Percentiles rank a stretch among this genome's conserved stretches.
phyloP scores from a whole-genome alignment of 2,888 invertebrate genomes.

The Megastigmus dorsalis region DNA sequence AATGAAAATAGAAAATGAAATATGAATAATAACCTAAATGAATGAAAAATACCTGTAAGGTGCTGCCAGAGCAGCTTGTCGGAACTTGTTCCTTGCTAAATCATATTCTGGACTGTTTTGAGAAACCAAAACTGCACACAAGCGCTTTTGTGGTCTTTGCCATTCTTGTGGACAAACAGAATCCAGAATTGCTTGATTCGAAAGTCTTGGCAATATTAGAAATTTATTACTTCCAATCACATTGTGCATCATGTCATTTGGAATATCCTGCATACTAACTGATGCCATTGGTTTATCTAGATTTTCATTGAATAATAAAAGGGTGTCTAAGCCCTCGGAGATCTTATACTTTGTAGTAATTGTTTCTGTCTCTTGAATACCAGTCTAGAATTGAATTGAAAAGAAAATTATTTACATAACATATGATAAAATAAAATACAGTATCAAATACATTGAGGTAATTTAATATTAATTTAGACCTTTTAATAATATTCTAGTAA shows the following conservation, averaged over 20 bases:
- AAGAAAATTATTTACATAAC: conserved; percentile 15
- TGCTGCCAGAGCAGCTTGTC: conserved; percentile 82
- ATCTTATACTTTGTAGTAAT: conserved; percentile 84
- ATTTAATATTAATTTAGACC: too few species aligned
- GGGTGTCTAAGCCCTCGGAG: conserved; percentile 83
- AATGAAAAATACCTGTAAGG: conserved; percentile 75
- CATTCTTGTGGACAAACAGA: conserved; percentile 92
- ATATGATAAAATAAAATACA: background rate
- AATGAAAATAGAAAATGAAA: background rate
- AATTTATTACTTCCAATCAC: conserved; percentile 92
- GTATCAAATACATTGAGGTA: background rate
- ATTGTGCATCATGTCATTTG: conserved; percentile 90
- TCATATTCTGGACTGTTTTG: conserved; percentile 79
- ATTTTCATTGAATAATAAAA: conserved; percentile 94
- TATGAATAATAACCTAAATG: background rate
- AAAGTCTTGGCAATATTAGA: conserved; percentile 89
- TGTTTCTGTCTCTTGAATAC: conserved; percentile 78
- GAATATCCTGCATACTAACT: conserved; percentile 92
- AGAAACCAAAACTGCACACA: conserved; percentile 88
- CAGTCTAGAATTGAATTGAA: conserved; percentile 77
- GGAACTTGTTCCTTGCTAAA: conserved; percentile 81
- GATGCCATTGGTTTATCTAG: conserved; percentile 87
- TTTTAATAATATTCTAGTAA: too few species aligned
- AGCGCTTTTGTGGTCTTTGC: conserved; percentile 83
- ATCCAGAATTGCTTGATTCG: conserved; percentile 91